These are phyloP conservation scores for Scaptomyza pallida DNA, from an alignment of 1,140 invertebrate genomes.

Conservation along the genomic window DNA sequence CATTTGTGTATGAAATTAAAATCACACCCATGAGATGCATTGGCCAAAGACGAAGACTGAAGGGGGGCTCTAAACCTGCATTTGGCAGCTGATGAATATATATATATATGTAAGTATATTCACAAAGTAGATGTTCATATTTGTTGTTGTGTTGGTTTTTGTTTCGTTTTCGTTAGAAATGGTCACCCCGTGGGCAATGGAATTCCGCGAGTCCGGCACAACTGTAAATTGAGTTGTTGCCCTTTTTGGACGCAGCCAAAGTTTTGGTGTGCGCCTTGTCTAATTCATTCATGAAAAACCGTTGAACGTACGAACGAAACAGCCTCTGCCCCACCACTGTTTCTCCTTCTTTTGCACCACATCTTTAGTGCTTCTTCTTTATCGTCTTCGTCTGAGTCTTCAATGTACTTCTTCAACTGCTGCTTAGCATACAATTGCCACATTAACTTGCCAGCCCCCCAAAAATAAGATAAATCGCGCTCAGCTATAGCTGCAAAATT, in stretches of 20 bases:
- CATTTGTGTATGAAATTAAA: slow-evolving; percentile 84
- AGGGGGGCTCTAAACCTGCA: slow-evolving; percentile 6
- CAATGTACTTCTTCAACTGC: slow-evolving; percentile 39
- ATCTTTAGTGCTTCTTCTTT: neutral
- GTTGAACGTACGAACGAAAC: slow-evolving; percentile 50
- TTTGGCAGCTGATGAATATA: slow-evolving; percentile 42
- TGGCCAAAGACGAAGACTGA: neutral
- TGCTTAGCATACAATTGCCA: slow-evolving; percentile 82
- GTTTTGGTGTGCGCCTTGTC: slow-evolving; percentile 65
- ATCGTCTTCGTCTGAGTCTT: neutral
- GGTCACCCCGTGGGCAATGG: slow-evolving; percentile 67
- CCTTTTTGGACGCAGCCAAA: slow-evolving; percentile 68
- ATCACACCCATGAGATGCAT: slow-evolving; percentile 81
- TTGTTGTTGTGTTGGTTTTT: neutral
- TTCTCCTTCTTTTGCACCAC: slow-evolving; percentile 6
- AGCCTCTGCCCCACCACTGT: slow-evolving; percentile 24
- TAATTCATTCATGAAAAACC: slow-evolving; percentile 82
- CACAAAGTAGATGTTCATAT: neutral
- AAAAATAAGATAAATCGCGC: slow-evolving; percentile 76
- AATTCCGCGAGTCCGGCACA: slow-evolving; percentile 51
- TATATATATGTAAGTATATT: no score
- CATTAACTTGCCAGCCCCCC: slow-evolving; percentile 76
- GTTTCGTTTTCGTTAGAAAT: slow-evolving; percentile 35
- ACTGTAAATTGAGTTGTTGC: slow-evolving; percentile 82
- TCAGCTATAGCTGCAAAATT: slow-evolving; percentile 53